Evolutionary conservation across 1,140 invertebrate genomes (phyloP).

Genomic region (Galleria mellonella): DNA sequence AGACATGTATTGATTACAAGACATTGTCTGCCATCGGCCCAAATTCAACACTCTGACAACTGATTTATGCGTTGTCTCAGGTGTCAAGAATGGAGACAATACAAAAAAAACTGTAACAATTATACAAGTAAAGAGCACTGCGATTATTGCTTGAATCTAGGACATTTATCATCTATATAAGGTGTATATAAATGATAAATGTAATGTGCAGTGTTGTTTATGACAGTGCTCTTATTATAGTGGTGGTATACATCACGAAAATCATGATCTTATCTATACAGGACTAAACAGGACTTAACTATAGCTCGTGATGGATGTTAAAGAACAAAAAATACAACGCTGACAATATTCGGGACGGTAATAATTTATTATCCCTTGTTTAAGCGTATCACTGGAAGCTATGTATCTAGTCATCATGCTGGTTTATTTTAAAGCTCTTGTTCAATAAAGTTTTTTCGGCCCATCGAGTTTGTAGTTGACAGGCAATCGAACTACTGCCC

Average conservation of each 20-base stretch:
- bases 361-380: conserved; percentile 34
- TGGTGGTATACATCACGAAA: conserved; percentile 22
- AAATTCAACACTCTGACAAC: conserved; percentile 59
- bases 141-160: conserved; percentile 31
- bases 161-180: conserved; percentile 54
- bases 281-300: conserved; percentile 2
- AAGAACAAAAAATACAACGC: conserved; percentile 17
- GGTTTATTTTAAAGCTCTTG: conserved; percentile 21
- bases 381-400: background rate
- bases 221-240: conserved; percentile 24
- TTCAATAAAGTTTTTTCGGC: conserved; percentile 16
- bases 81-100: conserved; percentile 48
- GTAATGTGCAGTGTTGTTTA: conserved; percentile 26
- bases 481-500: conserved; percentile 7
- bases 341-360: conserved; percentile 26
- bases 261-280: conserved; percentile 20
- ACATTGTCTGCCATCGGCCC: conserved; percentile 43
- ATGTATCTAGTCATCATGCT: conserved; percentile 25
- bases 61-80: conserved; percentile 60
- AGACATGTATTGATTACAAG: conserved; percentile 52
- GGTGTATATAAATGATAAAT: no score
- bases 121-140: conserved; percentile 33
- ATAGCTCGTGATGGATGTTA: conserved; percentile 15
- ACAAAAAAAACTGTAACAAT: conserved; percentile 46
- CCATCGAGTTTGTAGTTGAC: background rate